phyloP scores from a whole-genome alignment of 2,888 invertebrate species.

The Isotomurus palustris region DNA sequence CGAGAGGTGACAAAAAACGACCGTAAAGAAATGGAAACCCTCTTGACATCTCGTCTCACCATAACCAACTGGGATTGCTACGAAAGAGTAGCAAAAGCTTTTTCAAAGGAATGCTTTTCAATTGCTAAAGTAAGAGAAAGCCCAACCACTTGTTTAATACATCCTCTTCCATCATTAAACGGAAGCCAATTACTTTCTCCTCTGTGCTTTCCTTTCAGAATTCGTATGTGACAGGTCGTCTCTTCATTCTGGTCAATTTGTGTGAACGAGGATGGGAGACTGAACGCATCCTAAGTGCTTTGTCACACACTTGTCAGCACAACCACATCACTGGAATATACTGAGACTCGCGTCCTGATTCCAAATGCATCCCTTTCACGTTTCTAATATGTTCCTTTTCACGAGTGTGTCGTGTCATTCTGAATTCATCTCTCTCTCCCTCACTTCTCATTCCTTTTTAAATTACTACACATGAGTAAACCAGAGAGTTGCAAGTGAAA shows the following conservation, averaged over 20 bases:
- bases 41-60: slow-evolving; percentile 39
- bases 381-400: too few relatives aligned
- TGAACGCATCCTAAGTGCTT: slow-evolving; percentile 42
- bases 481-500: too few relatives aligned
- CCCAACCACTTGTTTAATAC: too few relatives aligned
- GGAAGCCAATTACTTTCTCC: neutral
- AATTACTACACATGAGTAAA: too few relatives aligned
- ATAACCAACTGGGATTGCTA: slow-evolving; percentile 50
- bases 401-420: too few relatives aligned
- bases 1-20: slow-evolving; percentile 46
- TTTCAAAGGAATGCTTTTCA: slow-evolving; percentile 50
- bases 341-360: too few relatives aligned
- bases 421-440: too few relatives aligned
- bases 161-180: too few relatives aligned
- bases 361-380: too few relatives aligned
- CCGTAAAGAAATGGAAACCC: slow-evolving; percentile 23
- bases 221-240: slow-evolving; percentile 51
- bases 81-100: slow-evolving; percentile 48
- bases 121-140: slow-evolving; percentile 51
- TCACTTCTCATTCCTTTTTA: too few relatives aligned
- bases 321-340: slow-evolving; percentile 43
- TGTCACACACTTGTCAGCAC: slow-evolving; percentile 46
- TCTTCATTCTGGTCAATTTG: slow-evolving; percentile 52
- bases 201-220: slow-evolving; percentile 46
- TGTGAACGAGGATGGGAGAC: slow-evolving; percentile 50